Conservation (phyloP, 2,888 invertebrate genomes). For the Ectropis crepuscularia region DNA sequence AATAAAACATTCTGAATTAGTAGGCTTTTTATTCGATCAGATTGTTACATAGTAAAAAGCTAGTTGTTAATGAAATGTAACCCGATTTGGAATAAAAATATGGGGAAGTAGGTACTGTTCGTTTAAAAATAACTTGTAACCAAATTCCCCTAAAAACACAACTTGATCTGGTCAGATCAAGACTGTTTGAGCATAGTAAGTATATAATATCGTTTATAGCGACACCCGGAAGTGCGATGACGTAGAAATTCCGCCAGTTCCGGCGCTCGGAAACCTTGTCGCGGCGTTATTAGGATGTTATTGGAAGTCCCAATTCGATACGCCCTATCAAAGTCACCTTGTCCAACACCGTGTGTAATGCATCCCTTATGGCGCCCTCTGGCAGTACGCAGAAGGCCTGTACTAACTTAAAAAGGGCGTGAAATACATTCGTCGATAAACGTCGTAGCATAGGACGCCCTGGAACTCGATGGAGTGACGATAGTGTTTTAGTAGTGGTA, state of each 20-base stretch:
- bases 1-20: too few relatives aligned
- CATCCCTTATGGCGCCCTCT: neutral
- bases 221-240: slow-evolving; percentile 77
- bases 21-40: too few relatives aligned
- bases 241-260: slow-evolving; percentile 81
- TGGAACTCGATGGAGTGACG: too few relatives aligned
- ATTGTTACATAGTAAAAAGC: too few relatives aligned
- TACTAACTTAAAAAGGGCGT: neutral
- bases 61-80: too few relatives aligned
- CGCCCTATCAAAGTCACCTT: slow-evolving; percentile 63
- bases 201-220: slow-evolving; percentile 56
- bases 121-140: too few relatives aligned
- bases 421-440: neutral
- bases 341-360: neutral
- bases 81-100: too few relatives aligned
- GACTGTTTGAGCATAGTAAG: slow-evolving; percentile 25
- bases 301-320: slow-evolving; percentile 72
- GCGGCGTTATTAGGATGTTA: slow-evolving; percentile 67
- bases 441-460: neutral
- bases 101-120: too few relatives aligned
- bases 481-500: too few relatives aligned
- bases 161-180: slow-evolving; percentile 56
- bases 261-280: slow-evolving; percentile 71
- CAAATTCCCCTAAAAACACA: too few relatives aligned
- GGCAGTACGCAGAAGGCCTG: too few relatives aligned